A percentile compares a stretch with the other conserved stretches of the same genome.
Conservation (phyloP, 2,888 invertebrate genomes). For the Phania funesta region DNA sequence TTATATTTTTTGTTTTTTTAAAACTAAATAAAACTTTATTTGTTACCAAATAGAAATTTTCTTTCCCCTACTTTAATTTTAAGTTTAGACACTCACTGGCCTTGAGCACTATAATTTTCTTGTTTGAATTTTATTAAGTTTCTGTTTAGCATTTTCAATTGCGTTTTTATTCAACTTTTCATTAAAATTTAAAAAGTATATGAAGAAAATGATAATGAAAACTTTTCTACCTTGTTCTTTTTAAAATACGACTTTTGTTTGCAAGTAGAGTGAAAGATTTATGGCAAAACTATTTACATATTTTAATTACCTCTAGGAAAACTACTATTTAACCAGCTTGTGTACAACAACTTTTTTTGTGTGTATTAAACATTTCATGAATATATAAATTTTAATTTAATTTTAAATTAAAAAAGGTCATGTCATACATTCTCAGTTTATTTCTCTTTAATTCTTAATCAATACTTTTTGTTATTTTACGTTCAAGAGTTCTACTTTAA, state of each 20-base stretch:
- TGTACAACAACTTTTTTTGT: not conserved
- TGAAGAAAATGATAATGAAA: slow-evolving; percentile 36
- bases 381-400: slow-evolving; percentile 40
- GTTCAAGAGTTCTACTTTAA: slow-evolving; percentile 26
- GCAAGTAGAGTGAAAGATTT: slow-evolving; percentile 49
- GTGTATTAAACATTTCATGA: not conserved
- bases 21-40: not conserved
- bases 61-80: not conserved
- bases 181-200: slow-evolving; percentile 17
- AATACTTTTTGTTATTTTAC: slow-evolving; percentile 7
- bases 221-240: slow-evolving; percentile 14
- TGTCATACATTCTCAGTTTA: slow-evolving; percentile 18
- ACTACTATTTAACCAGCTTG: slow-evolving; percentile 3
- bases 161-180: not conserved
- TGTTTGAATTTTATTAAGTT: not conserved
- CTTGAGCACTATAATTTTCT: slow-evolving; percentile 35
- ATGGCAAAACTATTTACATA: slow-evolving; percentile 58
- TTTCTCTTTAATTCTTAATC: slow-evolving; percentile 49
- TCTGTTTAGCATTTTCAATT: slow-evolving; percentile 26
- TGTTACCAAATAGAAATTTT: not conserved
- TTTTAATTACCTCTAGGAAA: slow-evolving; percentile 59
- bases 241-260: slow-evolving; percentile 14
- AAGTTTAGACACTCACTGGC: slow-evolving; percentile 12
- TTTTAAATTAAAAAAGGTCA: slow-evolving; percentile 10
- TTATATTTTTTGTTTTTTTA: not conserved